Conservation (phyloP, 1,140 invertebrate genomes). For the Chironomus tepperi region DNA sequence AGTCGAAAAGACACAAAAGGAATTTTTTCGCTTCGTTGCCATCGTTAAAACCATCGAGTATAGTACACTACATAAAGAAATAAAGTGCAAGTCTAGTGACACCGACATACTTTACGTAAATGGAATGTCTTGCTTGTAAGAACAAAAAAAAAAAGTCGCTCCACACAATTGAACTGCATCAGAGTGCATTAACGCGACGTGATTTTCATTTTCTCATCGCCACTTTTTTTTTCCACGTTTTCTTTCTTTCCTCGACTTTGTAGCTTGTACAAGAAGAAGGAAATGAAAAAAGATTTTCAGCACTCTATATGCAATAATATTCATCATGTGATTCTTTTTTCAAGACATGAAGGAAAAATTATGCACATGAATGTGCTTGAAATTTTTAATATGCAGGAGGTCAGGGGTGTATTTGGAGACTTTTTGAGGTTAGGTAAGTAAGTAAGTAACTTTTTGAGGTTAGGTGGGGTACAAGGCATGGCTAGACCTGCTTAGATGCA, state of each 20-base stretch:
- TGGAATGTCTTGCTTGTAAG: not conserved
- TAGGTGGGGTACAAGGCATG: too few species aligned
- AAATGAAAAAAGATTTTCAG: too few species aligned
- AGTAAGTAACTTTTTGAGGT: too few species aligned
- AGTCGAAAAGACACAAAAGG: conserved; percentile 12
- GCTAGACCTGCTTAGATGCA: too few species aligned
- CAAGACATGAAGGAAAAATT: too few species aligned
- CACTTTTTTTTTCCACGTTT: not conserved
- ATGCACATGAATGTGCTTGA: too few species aligned
- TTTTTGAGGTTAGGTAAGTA: too few species aligned
- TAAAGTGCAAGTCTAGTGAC: not conserved
- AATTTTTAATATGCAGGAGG: too few species aligned
- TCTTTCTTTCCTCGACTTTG: not conserved
- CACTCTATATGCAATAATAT: too few species aligned
- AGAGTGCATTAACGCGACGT: conserved; percentile 16
- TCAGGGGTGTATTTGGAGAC: too few species aligned
- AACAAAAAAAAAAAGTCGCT: not conserved
- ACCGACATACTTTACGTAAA: conserved; percentile 13
- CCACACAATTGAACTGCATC: conserved; percentile 19
- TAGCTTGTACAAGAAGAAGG: too few species aligned
- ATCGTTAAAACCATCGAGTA: not conserved
- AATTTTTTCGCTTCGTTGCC: conserved; percentile 1
- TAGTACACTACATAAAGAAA: not conserved
- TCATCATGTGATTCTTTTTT: too few species aligned
- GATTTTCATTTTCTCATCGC: not conserved